Base-by-base conservation (phyloP, 2,888 invertebrate species). In the Furcula furcula region DNA sequence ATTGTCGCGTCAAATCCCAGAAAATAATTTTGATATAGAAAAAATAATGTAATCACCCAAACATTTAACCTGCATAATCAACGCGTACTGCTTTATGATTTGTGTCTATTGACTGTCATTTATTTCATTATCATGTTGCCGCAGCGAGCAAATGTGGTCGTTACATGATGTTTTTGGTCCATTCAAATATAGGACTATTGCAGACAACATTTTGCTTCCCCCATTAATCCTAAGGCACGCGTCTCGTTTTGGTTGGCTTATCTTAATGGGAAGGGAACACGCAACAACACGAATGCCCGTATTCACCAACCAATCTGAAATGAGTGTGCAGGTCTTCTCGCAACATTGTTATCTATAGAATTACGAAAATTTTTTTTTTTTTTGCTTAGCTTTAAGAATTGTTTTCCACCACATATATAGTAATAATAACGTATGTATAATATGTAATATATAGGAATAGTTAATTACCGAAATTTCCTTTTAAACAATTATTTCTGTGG, bases 201-300 rank as follows among this genome's bases (percentile, higher is more conserved):
- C 59, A 73, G 69, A 65, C 70, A 70, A 64, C 60, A 62, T 71
- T 77, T 70, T 65, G 74, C 65, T 72, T 70, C 63, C 65, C 61
- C 66, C 74, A 75, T 76, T 77, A 72, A 77, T 76, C 67, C 65
- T 65, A 64, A 72, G 70, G 65, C 62, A 69, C 67, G 74, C 67
- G 59, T 74, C 70, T 73, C 71, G 65, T 69, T 72, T 68, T 64
- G 65, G 63, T 53, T 63, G 65, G 74, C 75, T 77, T 78, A 77
- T 76, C 77, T 75, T 74, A 76, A 78, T 76, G 69, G 71, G 57
- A 55, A 44, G 63, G 63, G 62, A 66, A 63, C 77, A 78, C 68
- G 75, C 71, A 66, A 76, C 65, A 66, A 57, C 61, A 61, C 53
- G 61, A 61, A 48, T 40, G 46, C 52, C 51, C 46, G 46, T 52